These are phyloP conservation scores for Scaptomyza pallida DNA, from an alignment of 1,140 invertebrate species.

Conservation along the genomic window DNA sequence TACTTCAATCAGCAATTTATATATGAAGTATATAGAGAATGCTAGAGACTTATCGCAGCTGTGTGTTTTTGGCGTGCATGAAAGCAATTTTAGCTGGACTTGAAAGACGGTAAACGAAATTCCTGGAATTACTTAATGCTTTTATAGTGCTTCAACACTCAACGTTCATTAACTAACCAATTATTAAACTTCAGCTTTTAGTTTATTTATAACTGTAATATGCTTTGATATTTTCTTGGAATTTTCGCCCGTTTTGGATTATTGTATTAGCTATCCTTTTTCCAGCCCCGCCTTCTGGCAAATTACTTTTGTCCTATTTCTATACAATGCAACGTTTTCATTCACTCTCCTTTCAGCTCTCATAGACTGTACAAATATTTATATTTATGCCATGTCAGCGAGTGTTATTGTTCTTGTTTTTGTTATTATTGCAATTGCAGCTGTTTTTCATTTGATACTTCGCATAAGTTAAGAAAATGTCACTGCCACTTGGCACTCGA, in stretches of 20 bases:
- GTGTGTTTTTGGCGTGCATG: no score
- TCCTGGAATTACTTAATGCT: no score
- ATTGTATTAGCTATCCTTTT: conserved; percentile 41
- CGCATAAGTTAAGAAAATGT: conserved; percentile 57
- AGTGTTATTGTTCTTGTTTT: conserved; percentile 28
- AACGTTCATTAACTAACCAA: no score
- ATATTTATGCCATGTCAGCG: conserved; percentile 45
- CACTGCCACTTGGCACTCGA: conserved; percentile 27
- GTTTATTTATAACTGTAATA: background rate
- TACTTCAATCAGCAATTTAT: conserved; percentile 6
- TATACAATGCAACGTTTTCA: no score
- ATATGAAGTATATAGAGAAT: background rate
- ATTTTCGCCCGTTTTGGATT: conserved; percentile 35
- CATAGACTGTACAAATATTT: conserved; percentile 55
- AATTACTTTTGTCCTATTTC: no score
- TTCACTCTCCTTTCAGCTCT: background rate
- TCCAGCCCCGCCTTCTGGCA: no score
- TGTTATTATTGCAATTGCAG: conserved; percentile 20
- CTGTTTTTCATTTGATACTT: conserved; percentile 46
- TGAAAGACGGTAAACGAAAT: no score
- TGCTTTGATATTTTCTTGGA: background rate
- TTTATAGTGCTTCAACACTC: no score
- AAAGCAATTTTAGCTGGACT: no score
- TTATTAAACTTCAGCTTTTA: background rate
- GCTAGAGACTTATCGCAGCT: no score